These are phyloP conservation scores for Hippoglossus stenolepis DNA, from an alignment of 2,113 vertebrate species.

Conservation along the genomic window DNA sequence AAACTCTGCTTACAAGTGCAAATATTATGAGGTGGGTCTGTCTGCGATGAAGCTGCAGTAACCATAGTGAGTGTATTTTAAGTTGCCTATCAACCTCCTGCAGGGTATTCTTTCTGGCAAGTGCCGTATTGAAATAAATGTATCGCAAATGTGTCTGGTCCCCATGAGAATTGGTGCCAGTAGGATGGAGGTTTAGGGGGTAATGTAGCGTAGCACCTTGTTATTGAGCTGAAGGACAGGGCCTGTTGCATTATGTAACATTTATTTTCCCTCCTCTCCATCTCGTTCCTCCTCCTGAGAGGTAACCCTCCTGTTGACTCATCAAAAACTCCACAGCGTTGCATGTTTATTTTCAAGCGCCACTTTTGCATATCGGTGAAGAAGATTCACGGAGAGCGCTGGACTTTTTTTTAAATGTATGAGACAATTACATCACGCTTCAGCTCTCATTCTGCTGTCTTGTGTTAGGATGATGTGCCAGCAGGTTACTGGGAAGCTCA, in stretches of 20 bases:
- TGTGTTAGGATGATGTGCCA: background rate
- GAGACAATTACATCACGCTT: conserved; percentile 3
- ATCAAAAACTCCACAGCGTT: background rate
- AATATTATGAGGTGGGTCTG: conserved; percentile 8
- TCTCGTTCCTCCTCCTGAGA: conserved; percentile 30
- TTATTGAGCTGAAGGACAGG: conserved; percentile 81
- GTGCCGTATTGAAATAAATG: conserved; percentile 79
- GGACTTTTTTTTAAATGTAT: background rate
- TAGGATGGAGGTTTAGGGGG: conserved; percentile 73
- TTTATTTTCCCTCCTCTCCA: conserved; percentile 58
- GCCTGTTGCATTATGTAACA: conserved; percentile 78
- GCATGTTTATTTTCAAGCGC: conserved; percentile 6
- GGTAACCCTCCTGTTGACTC: conserved; percentile 43
- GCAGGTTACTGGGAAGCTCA: conserved; percentile 1
- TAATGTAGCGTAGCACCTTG: conserved; percentile 84
- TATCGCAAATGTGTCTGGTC: conserved; percentile 76
- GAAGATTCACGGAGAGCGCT: background rate
- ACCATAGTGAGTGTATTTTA: conserved; percentile 22
- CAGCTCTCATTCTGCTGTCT: conserved; percentile 3
- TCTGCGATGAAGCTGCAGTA: conserved; percentile 31
- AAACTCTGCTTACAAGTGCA: conserved; percentile 2
- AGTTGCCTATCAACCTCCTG: conserved; percentile 59
- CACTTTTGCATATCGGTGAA: background rate
- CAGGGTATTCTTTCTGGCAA: conserved; percentile 57
- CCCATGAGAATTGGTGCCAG: conserved; percentile 69